Evolutionary conservation across 2,797 vertebrate genomes (phyloP), one percentile per base, ranked within the genome.

Genomic region (Hafferia zeledoni): DNA sequence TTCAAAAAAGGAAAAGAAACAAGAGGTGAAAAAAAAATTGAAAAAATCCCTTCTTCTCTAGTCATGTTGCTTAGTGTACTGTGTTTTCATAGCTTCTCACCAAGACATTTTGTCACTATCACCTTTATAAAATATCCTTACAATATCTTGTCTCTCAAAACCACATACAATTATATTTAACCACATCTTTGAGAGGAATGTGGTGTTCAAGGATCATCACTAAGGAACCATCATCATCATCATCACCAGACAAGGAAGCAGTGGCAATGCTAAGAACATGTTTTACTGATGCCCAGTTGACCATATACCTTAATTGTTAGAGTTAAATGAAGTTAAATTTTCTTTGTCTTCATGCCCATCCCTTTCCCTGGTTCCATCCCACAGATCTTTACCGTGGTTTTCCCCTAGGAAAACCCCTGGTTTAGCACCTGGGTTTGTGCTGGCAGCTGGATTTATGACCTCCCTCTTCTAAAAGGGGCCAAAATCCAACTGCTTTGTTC

Each of bases 1-100:
- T 65, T 83, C 46, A 64, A 78, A 94, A 79, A 84, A 57, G 60
- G 28, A 91, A 76, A 90, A 85, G 22, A 86, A 92, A 82, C 17
- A 35, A 78, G 47, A 81, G 17, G 52, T 56, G 49, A 47, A 87
- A 72, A 87, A 39, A 91, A n/a, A 9, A 8, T 1, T 2, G 2
- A 20, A 5, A 31, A 60, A 92, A 60, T 30, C 2, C 0, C 11
- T 53, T 68, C 41, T 83, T 55, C 46, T 55, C 27, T 59, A 55
- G 47, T 23, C 41, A 3, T 20, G 30, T 27, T 78, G n/a, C 3
- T 11, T 20, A 47, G 64, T 37, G 25, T 71, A n/a, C 18, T 0
- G 0, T 61, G 50, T 41, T 74, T 87, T 85, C 61, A 53, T 17
- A 57, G 79, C 39, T 77, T 71, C 57, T 70, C 39, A 52, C 17